These are phyloP conservation scores for Platycheirus rosarum DNA, from an alignment of 2,888 invertebrate species.

Conservation along the genomic window DNA sequence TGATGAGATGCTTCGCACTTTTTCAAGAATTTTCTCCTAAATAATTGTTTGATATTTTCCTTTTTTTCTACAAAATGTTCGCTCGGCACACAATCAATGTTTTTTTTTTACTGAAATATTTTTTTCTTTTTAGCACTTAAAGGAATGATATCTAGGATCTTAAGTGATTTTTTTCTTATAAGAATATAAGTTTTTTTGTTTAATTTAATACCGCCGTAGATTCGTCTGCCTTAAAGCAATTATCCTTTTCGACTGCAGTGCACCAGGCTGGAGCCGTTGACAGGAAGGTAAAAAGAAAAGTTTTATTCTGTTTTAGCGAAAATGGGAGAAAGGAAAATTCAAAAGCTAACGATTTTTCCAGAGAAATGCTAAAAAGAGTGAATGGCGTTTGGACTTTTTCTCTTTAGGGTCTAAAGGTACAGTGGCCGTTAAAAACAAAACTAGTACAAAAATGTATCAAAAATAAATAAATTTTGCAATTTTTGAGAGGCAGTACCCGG, in stretches of 20 bases:
- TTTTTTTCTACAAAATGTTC: neutral
- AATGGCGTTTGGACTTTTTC: conserved; percentile 17
- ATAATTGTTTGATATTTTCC: neutral
- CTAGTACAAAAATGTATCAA: no score
- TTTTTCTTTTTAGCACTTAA: conserved; percentile 31
- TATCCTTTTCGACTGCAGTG: conserved; percentile 71
- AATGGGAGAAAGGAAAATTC: conserved; percentile 9
- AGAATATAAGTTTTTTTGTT: conserved; percentile 5
- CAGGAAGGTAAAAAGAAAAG: conserved; percentile 38
- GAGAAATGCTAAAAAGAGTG: neutral
- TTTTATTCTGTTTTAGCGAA: conserved; percentile 28
- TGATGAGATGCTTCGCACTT: conserved; percentile 7
- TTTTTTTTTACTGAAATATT: conserved; percentile 13
- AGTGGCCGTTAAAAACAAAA: neutral
- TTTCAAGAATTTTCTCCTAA: neutral
- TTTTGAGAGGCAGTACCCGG: no score
- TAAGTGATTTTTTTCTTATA: conserved; percentile 6
- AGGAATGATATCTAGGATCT: conserved; percentile 17
- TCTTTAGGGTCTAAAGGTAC: conserved; percentile 22
- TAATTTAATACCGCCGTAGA: neutral
- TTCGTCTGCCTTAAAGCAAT: conserved; percentile 46
- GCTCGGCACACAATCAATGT: neutral
- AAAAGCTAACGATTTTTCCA: conserved; percentile 38
- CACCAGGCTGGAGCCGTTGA: conserved; percentile 57
- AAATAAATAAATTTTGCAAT: no score